Base-by-base conservation (phyloP, 1,140 invertebrate species). In the Temnothorax nylanderi region DNA sequence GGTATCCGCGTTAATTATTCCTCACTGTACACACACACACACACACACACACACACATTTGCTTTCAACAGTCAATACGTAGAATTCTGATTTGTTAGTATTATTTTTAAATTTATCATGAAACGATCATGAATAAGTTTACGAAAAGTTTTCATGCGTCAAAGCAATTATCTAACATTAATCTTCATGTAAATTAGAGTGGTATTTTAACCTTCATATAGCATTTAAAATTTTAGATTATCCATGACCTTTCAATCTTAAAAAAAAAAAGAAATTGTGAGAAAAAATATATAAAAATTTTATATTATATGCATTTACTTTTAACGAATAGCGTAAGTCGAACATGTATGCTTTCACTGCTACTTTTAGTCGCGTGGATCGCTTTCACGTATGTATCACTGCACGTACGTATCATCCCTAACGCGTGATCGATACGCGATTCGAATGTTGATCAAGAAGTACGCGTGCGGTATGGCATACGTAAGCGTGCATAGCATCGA, bases 381-480 rank as follows among this genome's bases (percentile, higher is more conserved):
- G 60, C 60, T 49, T 49, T 49, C 58, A 34, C 44, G 78, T 69
- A 87, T 87, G 90, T 88, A 71, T 90, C 72, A 76, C 49, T 78
- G 49, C 58, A 67, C 54, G 37, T 67, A 62, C 81, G 67, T 86
- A 69, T 87, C 87, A 74, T 74, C 78, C 72, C 85, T 88, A 89
- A 91, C 89, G 85, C 85, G 76, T 88, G 90, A 86, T 88, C 85
- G 75, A 85, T 77, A 91, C 85, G 87, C 85, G 87, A 87, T 78
- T 88, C 82, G 88, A 89, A 91, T 89, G 88, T 77, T 81, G 88
- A 91, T 91, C 90, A 75, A 49, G 10, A n/a, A 47, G 44, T 62
- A 60, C 85, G 86, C 88, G 89, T 87, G 88, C 88, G 85, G 56
- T 82, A 32, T 26, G 11, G 65, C 62, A 18, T 84, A 86, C 54